Evolutionary conservation across 2,888 invertebrate genomes (phyloP), one percentile per base, ranked within the genome.

Genomic region (Agrenia bidenticulata): DNA sequence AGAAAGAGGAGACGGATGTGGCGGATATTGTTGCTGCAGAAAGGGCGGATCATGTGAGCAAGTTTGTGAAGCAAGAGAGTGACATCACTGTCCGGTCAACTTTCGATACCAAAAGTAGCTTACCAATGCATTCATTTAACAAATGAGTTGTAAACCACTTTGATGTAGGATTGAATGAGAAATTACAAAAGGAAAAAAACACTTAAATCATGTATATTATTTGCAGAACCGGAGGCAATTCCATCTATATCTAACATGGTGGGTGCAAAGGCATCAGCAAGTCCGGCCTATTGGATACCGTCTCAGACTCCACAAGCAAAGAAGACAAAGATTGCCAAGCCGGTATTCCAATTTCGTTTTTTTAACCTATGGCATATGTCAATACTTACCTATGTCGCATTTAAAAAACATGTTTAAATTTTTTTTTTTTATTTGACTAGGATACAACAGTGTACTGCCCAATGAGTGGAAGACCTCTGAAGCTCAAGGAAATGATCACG

Each of bases 271-370:
- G 88, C 91, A 64, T 92, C 91, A 78, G 82, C 88, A 71, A 81
- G 97, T 51, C 96, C 97, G 0, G 94, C 94, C 81, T 98, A 96
- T 80, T 98, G 98, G 98, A 85, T 98, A 63, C 98, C 99, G 0
- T 90, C 92, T 0, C 88, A 95, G 79, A 89, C 95, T 11, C 96
- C 96, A 0, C 87, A 90, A 78, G 91, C 94, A 0, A 89, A 89
- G 73, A 81, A 85, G 67, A 82, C 86, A 0, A 88, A 87, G 77
- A 77, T 90, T 0, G 81, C 86, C 64, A 92, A 92, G 80, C 92
- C 93, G n/a, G 88, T 87, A 79, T 80, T 81, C 41, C 19, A 64
- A 26, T n/a, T 39, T 32, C 45, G 19, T n/a, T 39, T 39, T 39
- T 39, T 39, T 7, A 15, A 39, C 15, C 9, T 7, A 11, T 39